phyloP scores from a whole-genome alignment of 2,797 vertebrate genomes.

The Ctenosaura bakeri region DNA sequence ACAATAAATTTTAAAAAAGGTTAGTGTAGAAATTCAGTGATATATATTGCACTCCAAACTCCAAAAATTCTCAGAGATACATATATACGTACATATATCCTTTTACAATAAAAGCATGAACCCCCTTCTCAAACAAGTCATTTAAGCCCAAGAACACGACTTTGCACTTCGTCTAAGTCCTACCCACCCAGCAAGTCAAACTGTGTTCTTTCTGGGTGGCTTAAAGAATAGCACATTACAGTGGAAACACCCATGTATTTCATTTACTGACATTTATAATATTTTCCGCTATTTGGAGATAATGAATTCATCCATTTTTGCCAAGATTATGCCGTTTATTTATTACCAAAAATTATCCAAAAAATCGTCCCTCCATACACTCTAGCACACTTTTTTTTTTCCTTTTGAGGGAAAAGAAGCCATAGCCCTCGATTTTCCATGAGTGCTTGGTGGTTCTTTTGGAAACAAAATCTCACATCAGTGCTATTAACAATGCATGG shows the following conservation, averaged over 20 bases:
- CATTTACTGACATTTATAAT: slow-evolving; percentile 86
- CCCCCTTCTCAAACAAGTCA: slow-evolving; percentile 65
- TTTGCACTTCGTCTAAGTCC: slow-evolving; percentile 74
- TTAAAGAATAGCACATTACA: slow-evolving; percentile 81
- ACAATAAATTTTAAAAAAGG: slow-evolving; percentile 68
- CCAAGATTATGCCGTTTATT: slow-evolving; percentile 81
- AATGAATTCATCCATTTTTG: slow-evolving; percentile 82
- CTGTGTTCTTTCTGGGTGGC: slow-evolving; percentile 83
- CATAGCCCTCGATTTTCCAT: slow-evolving; percentile 81
- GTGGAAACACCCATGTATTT: slow-evolving; percentile 86
- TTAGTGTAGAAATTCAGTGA: slow-evolving; percentile 66
- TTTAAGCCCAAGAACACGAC: slow-evolving; percentile 69
- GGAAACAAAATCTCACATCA: slow-evolving; percentile 76
- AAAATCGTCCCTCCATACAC: slow-evolving; percentile 66
- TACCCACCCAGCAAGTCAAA: slow-evolving; percentile 79
- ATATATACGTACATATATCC: slow-evolving; percentile 65
- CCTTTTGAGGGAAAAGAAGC: slow-evolving; percentile 56
- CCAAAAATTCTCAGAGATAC: slow-evolving; percentile 65
- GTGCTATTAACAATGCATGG: slow-evolving; percentile 80
- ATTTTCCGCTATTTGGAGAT: slow-evolving; percentile 86
- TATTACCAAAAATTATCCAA: slow-evolving; percentile 80
- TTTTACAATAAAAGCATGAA: slow-evolving; percentile 74
- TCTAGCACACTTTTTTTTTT: neutral
- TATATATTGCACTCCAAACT: slow-evolving; percentile 53
- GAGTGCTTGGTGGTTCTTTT: slow-evolving; percentile 76